Base-by-base conservation (phyloP, 2,888 invertebrate genomes). In the Temnothorax rugatulus region DNA sequence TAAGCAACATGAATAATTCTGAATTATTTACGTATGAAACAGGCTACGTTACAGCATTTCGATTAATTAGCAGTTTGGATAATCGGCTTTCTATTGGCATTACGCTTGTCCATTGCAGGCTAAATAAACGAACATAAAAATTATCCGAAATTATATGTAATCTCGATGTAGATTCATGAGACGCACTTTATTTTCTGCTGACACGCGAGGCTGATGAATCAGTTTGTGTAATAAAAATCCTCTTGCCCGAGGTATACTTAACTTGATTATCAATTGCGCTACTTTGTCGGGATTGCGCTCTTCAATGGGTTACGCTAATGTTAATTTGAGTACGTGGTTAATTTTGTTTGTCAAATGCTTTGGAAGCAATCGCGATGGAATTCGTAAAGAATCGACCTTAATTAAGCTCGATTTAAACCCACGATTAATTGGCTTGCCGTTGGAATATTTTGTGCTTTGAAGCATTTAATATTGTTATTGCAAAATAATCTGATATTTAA, bases 131-230 rank as follows among this genome's bases (percentile, higher is more conserved):
- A 15, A 29, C 4, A 29, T 41, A 41, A 73, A 74, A 59, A 29
- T 11, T 25, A 50, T 50, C 7, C 13, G 4, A 74, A 59, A 41
- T 73, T 50, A 8, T 7, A 25, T 47, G 2, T 61, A 44, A 54
- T 77, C 25, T 18, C 38, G 25, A 64, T 15, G n/a, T 52, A 41
- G 7, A 52, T 77, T 54, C 13, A 63, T 15, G 44, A 7, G 7
- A 4, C n/a, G 1, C 11, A 34, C 38, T 64, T 64, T 44, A 59
- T 44, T 59, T 54, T 2, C 38, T 25, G 18, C 13, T 38, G 25
- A 13, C 79, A 79, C 18, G 54, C 79, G 21, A 79, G 0, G 8
- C 47, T 47, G 15, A 57, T 79, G 44, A 64, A 77, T 54, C 66
- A 47, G 18, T 44, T 34, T 15, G n/a, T n/a, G 57, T 21, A 71